Percentiles rank a stretch among this genome's conserved stretches.
Evolutionary conservation across 2,888 invertebrate genomes (phyloP).

Genomic region (Trisateles emortualis): DNA sequence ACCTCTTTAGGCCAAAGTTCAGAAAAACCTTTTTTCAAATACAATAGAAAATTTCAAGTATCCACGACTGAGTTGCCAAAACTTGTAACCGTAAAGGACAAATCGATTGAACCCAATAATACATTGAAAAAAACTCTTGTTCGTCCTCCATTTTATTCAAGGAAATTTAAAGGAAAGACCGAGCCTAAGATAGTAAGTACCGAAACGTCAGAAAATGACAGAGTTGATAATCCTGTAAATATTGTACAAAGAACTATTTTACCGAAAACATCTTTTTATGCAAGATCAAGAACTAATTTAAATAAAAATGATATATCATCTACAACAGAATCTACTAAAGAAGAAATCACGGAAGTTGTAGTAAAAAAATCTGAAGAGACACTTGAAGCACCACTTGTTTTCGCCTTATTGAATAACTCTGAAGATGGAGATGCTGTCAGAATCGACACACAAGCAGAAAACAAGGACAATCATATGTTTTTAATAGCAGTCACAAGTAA

Average conservation of each 20-base stretch:
- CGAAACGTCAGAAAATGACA: conserved; percentile 48
- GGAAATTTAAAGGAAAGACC: conserved; percentile 60
- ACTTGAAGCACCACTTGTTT: conserved; percentile 69
- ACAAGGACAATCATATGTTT: conserved; percentile 60
- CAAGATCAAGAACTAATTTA: conserved; percentile 62
- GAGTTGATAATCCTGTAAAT: conserved; percentile 37
- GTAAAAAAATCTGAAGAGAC: conserved; percentile 64
- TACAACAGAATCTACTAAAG: conserved; percentile 47
- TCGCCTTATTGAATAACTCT: conserved; percentile 64
- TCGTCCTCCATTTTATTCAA: conserved; percentile 66
- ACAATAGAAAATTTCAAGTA: conserved; percentile 72
- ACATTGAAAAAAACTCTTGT: conserved; percentile 61
- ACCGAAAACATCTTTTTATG: conserved; percentile 75
- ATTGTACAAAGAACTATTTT: conserved; percentile 53
- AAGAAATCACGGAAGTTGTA: conserved; percentile 33
- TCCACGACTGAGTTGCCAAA: conserved; percentile 61
- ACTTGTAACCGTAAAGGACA: conserved; percentile 54
- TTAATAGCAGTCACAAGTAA: conserved; percentile 72
- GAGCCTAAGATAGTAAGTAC: conserved; percentile 50
- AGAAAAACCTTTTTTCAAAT: conserved; percentile 67
- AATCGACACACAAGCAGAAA: conserved; percentile 42
- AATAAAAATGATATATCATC: conserved; percentile 48
- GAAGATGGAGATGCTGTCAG: conserved; percentile 47
- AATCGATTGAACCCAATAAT: conserved; percentile 55
- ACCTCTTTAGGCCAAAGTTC: conserved; percentile 44